Evolutionary conservation across 2,797 vertebrate species (phyloP), one percentile per base, ranked within the genome.

Genomic region (Typhlichthys eigenmanni): DNA sequence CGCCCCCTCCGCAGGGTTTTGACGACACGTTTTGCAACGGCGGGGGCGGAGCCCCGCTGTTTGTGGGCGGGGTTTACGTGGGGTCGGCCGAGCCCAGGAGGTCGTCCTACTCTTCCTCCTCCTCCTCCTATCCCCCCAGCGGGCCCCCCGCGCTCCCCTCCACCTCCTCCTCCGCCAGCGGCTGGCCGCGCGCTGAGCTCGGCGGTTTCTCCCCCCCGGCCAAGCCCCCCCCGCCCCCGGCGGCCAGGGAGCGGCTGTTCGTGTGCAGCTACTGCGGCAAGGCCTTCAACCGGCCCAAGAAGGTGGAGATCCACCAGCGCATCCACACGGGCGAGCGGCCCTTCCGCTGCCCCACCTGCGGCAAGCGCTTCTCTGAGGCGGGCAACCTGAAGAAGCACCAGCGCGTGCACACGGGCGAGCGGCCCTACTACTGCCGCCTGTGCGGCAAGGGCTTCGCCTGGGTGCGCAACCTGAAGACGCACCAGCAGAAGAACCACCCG

Each of bases 251-350:
- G 62, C 90, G 92, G 43, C 93, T 93, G 13, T 95, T 94, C 64
- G 88, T 91, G 47, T 96, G 94, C 82, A 93, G 88, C 0, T 91
- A 91, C 74, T 95, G 95, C 16, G 92, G 92, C n/a, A 95, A 95
- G 70, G 91, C 92, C 47, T 95, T 96, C 74, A 94, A 94, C 5
- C 92, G 94, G 14, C 94, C 94, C 32, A 94, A 94, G 0, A 95
- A 95, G 53, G 91, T 96, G 65, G 92, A 94, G 68, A 94, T 94
- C 69, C 94, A 95, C 71, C 92, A 93, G 55, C 87, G 93, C 0
- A 88, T 93, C 62, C 94, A 94, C 83, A 94, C 92, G 0, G 92
- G 94, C 1, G 92, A 95, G 84, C 93, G 88, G 32, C 93, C 93
- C 0, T 94, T 92, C 76, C 87, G 88, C 61, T 94, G 93, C 80